Evolutionary conservation across 2,797 vertebrate genomes (phyloP).

Genomic region (Pangasius djambal): DNA sequence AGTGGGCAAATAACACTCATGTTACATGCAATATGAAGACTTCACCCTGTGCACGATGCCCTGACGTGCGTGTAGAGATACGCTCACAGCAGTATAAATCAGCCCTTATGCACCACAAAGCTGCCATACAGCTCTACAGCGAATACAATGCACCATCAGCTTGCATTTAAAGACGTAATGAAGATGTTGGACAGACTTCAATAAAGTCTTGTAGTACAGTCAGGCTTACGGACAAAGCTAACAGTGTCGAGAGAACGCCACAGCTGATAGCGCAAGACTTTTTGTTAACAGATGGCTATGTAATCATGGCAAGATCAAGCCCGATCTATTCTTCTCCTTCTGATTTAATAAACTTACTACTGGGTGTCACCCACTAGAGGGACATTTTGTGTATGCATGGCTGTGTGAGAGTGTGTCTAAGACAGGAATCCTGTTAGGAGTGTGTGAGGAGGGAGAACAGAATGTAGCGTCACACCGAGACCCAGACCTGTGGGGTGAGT

Average conservation of each 20-base stretch:
- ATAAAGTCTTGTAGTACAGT: background rate
- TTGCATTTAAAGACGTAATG: background rate
- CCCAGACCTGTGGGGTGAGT: background rate
- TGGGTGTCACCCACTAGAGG: background rate
- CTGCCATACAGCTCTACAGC: background rate
- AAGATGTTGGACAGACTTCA: background rate
- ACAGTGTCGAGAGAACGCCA: background rate
- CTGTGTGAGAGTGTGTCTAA: constrained; percentile 2
- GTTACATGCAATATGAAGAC: background rate
- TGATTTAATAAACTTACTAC: background rate
- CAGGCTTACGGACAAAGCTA: background rate
- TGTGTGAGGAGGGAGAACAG: background rate
- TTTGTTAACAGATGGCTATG: background rate
- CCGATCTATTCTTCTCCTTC: background rate
- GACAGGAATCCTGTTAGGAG: background rate
- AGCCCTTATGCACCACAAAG: background rate
- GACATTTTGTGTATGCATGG: background rate
- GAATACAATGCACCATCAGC: background rate
- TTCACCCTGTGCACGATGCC: background rate
- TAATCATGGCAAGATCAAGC: background rate
- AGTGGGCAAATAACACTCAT: background rate
- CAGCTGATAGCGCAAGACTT: background rate
- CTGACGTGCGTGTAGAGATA: background rate
- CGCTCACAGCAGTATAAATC: background rate
- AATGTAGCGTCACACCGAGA: constrained; percentile 12